phyloP scores from a whole-genome alignment of 2,113 vertebrate species.

The Fukomys damarensis region DNA sequence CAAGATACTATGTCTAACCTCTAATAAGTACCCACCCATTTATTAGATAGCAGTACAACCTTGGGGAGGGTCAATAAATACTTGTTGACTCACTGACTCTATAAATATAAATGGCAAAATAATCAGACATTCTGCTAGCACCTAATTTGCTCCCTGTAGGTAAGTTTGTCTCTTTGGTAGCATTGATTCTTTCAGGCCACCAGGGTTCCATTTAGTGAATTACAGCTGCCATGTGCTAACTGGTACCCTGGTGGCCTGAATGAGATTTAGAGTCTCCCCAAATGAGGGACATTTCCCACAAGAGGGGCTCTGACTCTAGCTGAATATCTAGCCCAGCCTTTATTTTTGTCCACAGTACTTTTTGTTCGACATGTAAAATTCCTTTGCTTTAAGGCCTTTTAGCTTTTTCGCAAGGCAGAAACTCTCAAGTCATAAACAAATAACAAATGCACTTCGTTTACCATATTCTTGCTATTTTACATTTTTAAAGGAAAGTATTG shows the following conservation, averaged over 20 bases:
- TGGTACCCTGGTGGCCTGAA: constrained; percentile 73
- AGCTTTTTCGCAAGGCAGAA: constrained; percentile 57
- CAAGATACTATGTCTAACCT: constrained; percentile 65
- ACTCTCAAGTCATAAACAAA: constrained; percentile 68
- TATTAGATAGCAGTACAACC: constrained; percentile 55
- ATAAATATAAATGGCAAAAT: constrained; percentile 82
- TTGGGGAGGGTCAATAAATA: constrained; percentile 75
- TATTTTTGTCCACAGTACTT: constrained; percentile 60
- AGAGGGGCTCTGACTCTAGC: constrained; percentile 59
- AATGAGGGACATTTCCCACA: constrained; percentile 61
- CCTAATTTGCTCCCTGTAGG: constrained; percentile 80
- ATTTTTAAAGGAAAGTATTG: constrained; percentile 70
- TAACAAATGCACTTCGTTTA: constrained; percentile 72
- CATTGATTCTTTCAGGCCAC: constrained; percentile 77
- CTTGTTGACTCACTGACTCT: constrained; percentile 79
- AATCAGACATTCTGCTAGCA: constrained; percentile 77
- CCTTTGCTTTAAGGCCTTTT: constrained; percentile 64
- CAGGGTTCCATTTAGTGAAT: constrained; percentile 76
- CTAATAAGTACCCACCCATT: constrained; percentile 69
- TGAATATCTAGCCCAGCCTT: constrained; percentile 58
- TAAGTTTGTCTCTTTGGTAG: constrained; percentile 71
- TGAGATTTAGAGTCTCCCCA: constrained; percentile 66
- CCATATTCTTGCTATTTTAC: constrained; percentile 69
- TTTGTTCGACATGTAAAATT: constrained; percentile 53
- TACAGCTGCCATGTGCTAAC: constrained; percentile 69